A percentile compares a stretch with the other conserved stretches of the same genome.
phyloP scores from a whole-genome alignment of 2,113 vertebrate genomes.

The Oreocharis arfaki region DNA sequence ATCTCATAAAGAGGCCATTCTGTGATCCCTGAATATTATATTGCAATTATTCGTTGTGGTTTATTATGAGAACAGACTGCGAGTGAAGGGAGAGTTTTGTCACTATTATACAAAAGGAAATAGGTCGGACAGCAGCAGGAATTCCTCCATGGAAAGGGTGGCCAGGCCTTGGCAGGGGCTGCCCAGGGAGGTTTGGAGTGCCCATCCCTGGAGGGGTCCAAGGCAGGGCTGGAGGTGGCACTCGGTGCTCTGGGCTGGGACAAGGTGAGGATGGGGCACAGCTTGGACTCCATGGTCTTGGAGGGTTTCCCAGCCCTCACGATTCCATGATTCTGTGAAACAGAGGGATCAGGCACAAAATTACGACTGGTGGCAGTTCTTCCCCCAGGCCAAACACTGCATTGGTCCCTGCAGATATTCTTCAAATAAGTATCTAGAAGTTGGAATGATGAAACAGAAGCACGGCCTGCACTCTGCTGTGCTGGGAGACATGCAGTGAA shows the following conservation, averaged over 20 bases:
- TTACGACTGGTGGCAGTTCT: not conserved
- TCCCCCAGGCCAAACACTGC: not conserved
- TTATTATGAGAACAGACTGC: not conserved
- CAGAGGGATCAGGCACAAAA: not conserved
- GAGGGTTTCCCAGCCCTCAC: not conserved
- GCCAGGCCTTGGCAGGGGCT: fast-evolving
- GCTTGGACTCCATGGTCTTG: fast-evolving
- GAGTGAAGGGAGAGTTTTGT: not conserved
- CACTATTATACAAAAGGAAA: not conserved
- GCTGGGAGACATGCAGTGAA: fast-evolving
- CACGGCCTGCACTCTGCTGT: fast-evolving
- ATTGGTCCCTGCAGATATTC: not conserved
- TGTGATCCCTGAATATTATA: not conserved
- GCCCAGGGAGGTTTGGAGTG: not conserved
- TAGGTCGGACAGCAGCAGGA: not conserved
- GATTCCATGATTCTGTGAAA: not conserved
- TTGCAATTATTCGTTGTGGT: not conserved
- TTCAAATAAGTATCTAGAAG: not conserved
- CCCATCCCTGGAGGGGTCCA: not conserved
- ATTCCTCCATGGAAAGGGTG: not conserved
- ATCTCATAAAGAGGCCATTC: not conserved
- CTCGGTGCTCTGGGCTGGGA: not conserved
- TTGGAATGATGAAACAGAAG: not conserved
- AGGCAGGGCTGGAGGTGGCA: not conserved
- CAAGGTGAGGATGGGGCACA: fast-evolving